Conservation (phyloP, 1,140 invertebrate species). For the Wiebesia pumilae region DNA sequence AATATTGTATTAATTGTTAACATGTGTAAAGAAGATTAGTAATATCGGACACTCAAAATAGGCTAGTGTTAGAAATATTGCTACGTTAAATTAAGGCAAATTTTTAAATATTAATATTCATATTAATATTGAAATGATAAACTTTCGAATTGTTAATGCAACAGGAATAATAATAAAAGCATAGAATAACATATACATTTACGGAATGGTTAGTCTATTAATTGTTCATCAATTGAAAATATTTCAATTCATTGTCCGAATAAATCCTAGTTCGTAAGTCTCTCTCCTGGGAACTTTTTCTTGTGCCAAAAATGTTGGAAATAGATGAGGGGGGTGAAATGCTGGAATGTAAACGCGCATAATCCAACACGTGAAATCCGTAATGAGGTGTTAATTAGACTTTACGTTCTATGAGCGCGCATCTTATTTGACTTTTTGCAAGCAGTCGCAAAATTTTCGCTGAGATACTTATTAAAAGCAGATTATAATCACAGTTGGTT, state of each 20-base stretch:
- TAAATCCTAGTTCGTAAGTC: too few relatives aligned
- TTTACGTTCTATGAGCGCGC: too few relatives aligned
- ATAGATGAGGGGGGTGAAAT: too few relatives aligned
- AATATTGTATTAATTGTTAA: background rate
- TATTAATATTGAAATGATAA: too few relatives aligned
- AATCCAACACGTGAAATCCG: background rate
- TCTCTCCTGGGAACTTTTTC: background rate
- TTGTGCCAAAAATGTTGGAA: background rate
- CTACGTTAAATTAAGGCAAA: background rate
- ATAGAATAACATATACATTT: too few relatives aligned
- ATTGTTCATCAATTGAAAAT: too few relatives aligned
- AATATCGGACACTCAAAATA: background rate
- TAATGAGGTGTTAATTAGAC: slow-evolving; percentile 23
- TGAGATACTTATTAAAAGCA: background rate
- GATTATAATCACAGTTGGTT: background rate
- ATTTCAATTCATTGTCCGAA: too few relatives aligned
- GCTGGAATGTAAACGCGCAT: background rate
- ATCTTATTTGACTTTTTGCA: background rate
- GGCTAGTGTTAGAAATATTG: background rate
- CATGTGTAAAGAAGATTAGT: background rate
- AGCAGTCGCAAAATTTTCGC: background rate
- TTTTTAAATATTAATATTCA: background rate
- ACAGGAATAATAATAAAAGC: too few relatives aligned
- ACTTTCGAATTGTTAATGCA: too few relatives aligned
- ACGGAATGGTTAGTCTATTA: too few relatives aligned